Evolutionary conservation across 1,140 invertebrate genomes (phyloP).

Genomic region (Achatina immaculata): DNA sequence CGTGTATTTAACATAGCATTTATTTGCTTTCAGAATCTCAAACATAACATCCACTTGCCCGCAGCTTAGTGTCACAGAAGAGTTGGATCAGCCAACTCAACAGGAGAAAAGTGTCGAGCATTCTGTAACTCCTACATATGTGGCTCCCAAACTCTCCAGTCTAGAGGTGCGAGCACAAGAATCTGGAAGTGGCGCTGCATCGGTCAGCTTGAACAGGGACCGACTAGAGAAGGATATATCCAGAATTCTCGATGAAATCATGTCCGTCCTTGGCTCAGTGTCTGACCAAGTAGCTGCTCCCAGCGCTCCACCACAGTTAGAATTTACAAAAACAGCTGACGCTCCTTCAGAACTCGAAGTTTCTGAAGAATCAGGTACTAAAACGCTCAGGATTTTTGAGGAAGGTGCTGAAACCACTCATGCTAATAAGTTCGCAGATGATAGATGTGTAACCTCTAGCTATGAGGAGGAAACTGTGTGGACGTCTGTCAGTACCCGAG

Average conservation of each 20-base stretch:
- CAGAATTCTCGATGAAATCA: conserved; percentile 5
- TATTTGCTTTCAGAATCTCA: neutral
- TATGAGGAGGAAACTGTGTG: too few species aligned
- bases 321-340: too few species aligned
- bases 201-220: neutral
- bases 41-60: neutral
- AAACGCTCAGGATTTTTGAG: too few species aligned
- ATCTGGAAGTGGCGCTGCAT: neutral
- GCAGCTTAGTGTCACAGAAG: neutral
- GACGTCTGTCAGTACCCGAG: too few species aligned
- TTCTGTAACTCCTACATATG: neutral
- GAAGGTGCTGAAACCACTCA: too few species aligned
- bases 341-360: too few species aligned
- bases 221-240: conserved; percentile 9
- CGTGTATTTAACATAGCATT: too few species aligned
- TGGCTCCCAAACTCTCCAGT: neutral
- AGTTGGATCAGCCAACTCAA: neutral
- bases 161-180: neutral
- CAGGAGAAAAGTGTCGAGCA: neutral
- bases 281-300: too few species aligned
- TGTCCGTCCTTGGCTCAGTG: conserved; percentile 2
- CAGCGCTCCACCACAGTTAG: too few species aligned
- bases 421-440: too few species aligned
- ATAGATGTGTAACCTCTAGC: too few species aligned
- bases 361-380: too few species aligned